Percentiles rank a stretch among this genome's conserved stretches.
Conservation (phyloP, 2,888 invertebrate species). For the Gnatocerus cornutus region DNA sequence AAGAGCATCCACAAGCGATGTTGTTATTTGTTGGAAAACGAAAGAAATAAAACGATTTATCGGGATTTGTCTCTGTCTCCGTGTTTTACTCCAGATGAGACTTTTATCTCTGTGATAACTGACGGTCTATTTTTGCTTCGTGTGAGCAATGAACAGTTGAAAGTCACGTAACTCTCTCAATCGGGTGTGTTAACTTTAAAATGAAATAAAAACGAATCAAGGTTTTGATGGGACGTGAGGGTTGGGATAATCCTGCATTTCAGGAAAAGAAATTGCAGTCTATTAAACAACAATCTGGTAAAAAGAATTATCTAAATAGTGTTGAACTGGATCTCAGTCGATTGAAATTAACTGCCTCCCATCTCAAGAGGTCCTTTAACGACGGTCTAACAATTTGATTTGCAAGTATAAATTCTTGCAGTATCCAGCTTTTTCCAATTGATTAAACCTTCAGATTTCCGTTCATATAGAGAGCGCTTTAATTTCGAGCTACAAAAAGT, state of each 20-base stretch:
- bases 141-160: slow-evolving; percentile 36
- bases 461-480: too few relatives aligned
- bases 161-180: slow-evolving; percentile 32
- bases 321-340: too few relatives aligned
- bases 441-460: too few relatives aligned
- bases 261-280: too few relatives aligned
- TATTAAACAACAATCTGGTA: too few relatives aligned
- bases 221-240: neutral
- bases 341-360: too few relatives aligned
- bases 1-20: slow-evolving; percentile 17
- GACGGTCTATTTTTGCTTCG: slow-evolving; percentile 33
- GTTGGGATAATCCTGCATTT: neutral
- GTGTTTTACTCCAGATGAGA: slow-evolving; percentile 40
- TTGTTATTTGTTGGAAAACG: slow-evolving; percentile 37
- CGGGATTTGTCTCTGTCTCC: slow-evolving; percentile 40
- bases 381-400: too few relatives aligned
- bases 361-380: too few relatives aligned
- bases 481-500: too few relatives aligned
- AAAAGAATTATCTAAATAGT: too few relatives aligned
- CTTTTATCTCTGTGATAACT: slow-evolving; percentile 43
- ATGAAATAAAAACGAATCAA: slow-evolving; percentile 20
- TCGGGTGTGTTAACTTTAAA: slow-evolving; percentile 30
- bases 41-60: slow-evolving; percentile 44
- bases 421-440: too few relatives aligned
- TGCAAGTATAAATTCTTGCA: too few relatives aligned